These are phyloP conservation scores for Penaeus chinensis DNA, from an alignment of 1,140 invertebrate genomes.

Conservation along the genomic window DNA sequence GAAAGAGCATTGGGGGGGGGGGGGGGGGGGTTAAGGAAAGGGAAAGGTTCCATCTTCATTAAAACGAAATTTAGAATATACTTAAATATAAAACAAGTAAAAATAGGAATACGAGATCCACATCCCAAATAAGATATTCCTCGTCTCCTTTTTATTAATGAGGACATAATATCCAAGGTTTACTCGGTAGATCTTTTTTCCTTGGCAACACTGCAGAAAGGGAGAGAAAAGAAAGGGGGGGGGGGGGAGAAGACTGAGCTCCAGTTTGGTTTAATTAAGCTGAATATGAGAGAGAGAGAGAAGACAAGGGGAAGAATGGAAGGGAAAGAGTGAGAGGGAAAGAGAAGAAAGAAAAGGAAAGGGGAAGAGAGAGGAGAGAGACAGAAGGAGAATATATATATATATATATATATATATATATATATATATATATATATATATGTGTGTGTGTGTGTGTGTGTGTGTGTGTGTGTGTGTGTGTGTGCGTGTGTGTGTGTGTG, in stretches of 20 bases:
- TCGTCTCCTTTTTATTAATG: no score
- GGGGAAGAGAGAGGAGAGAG: background rate
- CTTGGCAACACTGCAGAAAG: background rate
- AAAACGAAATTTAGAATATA: no score
- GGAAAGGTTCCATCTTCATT: no score
- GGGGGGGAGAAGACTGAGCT: background rate
- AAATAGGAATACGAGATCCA: no score
- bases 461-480: background rate
- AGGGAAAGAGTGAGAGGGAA: background rate
- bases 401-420: background rate
- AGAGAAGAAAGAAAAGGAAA: background rate
- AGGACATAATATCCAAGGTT: no score
- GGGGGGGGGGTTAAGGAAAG: background rate
- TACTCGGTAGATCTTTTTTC: no score
- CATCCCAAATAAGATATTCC: no score
- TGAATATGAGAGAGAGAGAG: background rate
- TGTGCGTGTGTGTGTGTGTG: background rate
- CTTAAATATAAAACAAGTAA: no score
- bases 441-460: conserved; percentile 8
- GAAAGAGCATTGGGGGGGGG: background rate
- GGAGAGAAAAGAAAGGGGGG: background rate
- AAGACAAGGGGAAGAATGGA: background rate
- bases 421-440: background rate
- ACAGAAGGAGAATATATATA: no score
- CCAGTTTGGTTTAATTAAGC: background rate